Evolutionary conservation across 2,797 vertebrate species (phyloP).

Genomic region (Notoglanidium macrostoma): DNA sequence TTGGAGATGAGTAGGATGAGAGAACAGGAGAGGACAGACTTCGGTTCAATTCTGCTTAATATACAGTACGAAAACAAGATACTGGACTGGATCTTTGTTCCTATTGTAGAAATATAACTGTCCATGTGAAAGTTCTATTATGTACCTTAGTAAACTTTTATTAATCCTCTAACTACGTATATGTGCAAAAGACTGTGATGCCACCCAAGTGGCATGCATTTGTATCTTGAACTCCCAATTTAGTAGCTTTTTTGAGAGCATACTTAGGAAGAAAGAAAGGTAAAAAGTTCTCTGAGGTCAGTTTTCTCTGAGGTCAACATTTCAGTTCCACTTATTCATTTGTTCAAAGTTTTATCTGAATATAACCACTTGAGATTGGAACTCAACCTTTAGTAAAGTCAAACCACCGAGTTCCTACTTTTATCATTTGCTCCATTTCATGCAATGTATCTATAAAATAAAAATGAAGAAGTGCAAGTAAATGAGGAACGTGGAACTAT

Average conservation of each 20-base stretch:
- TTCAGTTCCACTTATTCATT: background rate
- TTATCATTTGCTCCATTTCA: background rate
- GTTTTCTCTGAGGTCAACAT: background rate
- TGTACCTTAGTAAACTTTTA: background rate
- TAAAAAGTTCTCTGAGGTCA: background rate
- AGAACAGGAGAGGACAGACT: background rate
- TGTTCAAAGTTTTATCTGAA: background rate
- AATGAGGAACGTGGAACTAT: slow-evolving; percentile 6
- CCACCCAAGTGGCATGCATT: background rate
- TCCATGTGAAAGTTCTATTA: background rate
- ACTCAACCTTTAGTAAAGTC: background rate
- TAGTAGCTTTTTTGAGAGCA: background rate
- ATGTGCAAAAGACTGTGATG: background rate
- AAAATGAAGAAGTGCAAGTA: background rate
- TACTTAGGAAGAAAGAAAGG: too few relatives aligned
- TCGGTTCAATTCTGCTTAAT: background rate
- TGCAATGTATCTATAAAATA: background rate
- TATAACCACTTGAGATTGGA: background rate
- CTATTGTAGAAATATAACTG: background rate
- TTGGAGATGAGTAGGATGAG: background rate
- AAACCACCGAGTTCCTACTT: background rate
- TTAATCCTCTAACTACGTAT: background rate
- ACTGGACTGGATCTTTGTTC: background rate
- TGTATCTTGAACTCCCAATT: background rate
- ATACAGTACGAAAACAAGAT: background rate